phyloP scores from a whole-genome alignment of 2,888 invertebrate genomes.

The Melangyna quadrimaculata region DNA sequence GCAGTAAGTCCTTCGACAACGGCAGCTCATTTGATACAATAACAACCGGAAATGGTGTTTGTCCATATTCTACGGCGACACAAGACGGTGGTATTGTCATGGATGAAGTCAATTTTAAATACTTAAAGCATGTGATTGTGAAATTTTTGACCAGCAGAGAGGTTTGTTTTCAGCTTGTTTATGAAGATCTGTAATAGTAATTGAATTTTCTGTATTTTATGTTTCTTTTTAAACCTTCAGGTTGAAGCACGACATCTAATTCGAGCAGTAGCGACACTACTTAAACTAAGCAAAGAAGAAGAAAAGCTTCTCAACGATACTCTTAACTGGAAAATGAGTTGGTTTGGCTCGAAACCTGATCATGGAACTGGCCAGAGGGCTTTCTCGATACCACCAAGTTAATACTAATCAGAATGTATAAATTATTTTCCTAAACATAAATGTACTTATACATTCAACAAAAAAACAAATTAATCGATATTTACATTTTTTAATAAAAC shows the following conservation, averaged over 20 bases:
- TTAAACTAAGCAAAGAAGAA: conserved; percentile 92
- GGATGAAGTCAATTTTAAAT: conserved; percentile 90
- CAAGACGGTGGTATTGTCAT: conserved; percentile 77
- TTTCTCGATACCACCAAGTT: conserved; percentile 84
- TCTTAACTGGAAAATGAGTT: conserved; percentile 81
- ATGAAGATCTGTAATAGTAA: too few relatives aligned
- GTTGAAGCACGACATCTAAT: conserved; percentile 93
- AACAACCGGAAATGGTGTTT: conserved; percentile 64
- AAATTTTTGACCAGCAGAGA: conserved; percentile 95
- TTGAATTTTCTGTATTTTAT: background rate
- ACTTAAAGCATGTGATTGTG: conserved; percentile 95
- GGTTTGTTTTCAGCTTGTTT: conserved; percentile 74
- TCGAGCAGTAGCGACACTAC: conserved; percentile 91
- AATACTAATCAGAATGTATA: conserved; percentile 78
- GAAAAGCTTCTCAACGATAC: conserved; percentile 88
- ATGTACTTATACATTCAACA: conserved; percentile 11
- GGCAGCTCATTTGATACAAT: conserved; percentile 48
- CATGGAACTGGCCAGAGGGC: conserved; percentile 83
- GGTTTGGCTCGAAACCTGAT: conserved; percentile 83
- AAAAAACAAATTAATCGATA: conserved; percentile 34
- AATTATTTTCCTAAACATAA: conserved; percentile 41
- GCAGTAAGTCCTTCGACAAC: conserved; percentile 74
- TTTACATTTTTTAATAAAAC: conserved; percentile 36
- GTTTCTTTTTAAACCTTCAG: conserved; percentile 66
- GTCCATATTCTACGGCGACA: conserved; percentile 68